phyloP scores from a whole-genome alignment of 2,113 vertebrate species.

The Actenoides lindsayi region DNA sequence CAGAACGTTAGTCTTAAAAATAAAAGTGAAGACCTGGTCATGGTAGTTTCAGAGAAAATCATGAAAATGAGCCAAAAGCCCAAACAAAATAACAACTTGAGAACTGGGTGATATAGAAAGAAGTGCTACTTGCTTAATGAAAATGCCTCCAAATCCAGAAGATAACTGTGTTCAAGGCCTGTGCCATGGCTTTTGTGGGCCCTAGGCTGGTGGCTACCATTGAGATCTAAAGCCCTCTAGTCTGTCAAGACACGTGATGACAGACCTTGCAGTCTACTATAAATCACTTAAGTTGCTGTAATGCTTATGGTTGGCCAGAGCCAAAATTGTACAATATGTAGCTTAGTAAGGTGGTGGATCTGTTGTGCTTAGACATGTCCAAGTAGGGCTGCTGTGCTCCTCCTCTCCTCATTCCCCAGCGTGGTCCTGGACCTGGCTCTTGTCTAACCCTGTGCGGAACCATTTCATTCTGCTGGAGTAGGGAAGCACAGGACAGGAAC shows the following conservation, averaged over 20 bases:
- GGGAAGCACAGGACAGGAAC: not conserved
- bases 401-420: too few species aligned
- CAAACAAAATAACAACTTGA: not conserved
- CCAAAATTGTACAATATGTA: accelerated
- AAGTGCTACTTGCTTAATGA: not conserved
- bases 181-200: not conserved
- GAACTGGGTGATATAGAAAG: not conserved
- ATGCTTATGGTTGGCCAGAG: not conserved
- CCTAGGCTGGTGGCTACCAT: not conserved
- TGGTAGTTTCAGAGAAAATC: not conserved
- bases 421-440: not conserved
- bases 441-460: not conserved
- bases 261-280: not conserved
- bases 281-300: not conserved
- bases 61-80: not conserved
- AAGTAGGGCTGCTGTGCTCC: not conserved
- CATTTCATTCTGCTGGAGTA: not conserved
- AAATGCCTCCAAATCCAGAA: not conserved
- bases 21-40: not conserved
- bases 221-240: not conserved
- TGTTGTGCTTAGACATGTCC: not conserved
- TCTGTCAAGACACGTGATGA: not conserved
- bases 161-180: not conserved
- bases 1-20: not conserved
- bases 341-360: not conserved